Evolutionary conservation across 1,140 invertebrate genomes (phyloP).

Genomic region (Bombus superbus): DNA sequence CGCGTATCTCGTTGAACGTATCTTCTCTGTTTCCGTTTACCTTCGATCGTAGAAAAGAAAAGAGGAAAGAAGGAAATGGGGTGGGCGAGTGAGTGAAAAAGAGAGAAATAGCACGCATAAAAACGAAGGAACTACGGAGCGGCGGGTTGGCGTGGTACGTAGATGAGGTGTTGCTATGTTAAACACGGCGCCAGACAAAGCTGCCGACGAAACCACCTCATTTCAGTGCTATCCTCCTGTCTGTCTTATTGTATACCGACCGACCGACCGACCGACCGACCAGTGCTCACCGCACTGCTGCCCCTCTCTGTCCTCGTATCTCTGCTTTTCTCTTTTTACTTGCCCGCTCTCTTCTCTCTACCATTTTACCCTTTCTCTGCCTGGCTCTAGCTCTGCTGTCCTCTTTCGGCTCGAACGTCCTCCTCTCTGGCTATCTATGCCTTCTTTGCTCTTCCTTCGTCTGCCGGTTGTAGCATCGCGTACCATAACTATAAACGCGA

Average conservation of each 20-base stretch:
- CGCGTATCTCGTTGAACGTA: neutral
- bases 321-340: conserved; percentile 48
- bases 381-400: conserved; percentile 47
- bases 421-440: conserved; percentile 36
- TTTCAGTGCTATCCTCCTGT: conserved; percentile 79
- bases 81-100: conserved; percentile 22
- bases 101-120: conserved; percentile 62
- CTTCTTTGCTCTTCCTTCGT: conserved; percentile 59
- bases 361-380: conserved; percentile 45
- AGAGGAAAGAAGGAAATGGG: neutral
- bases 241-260: conserved; percentile 80
- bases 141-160: conserved; percentile 74
- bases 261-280: conserved; percentile 73
- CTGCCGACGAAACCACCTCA: conserved; percentile 82
- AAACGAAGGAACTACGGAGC: conserved; percentile 73
- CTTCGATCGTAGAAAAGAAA: neutral
- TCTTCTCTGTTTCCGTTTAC: neutral
- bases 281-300: conserved; percentile 68
- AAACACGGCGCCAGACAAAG: conserved; percentile 82
- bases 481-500: conserved; percentile 7
- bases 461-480: conserved; percentile 17
- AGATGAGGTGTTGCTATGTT: conserved; percentile 81
- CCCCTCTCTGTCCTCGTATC: conserved; percentile 50
- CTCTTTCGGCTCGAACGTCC: conserved; percentile 30
- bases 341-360: conserved; percentile 35